Base-by-base conservation (phyloP, 2,797 vertebrate species). In the Amblyopsis hoosieri region DNA sequence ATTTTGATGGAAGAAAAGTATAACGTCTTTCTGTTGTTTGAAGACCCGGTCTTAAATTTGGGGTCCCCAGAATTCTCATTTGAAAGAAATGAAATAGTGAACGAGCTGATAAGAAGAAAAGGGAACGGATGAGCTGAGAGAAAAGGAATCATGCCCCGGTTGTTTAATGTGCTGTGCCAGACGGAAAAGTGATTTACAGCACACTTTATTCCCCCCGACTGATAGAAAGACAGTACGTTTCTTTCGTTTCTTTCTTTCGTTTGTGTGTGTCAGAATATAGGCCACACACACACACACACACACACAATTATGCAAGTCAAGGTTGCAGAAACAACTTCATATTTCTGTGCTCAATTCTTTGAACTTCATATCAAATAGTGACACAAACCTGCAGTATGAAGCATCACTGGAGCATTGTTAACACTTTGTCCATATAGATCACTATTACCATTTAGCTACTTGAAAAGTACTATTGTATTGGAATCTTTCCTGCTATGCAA, bases 31-130 rank as follows among this genome's bases (percentile, higher is more conserved):
- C 92, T 93, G 93, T 94, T 96, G 94, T 94, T 94, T 93, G 91
- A 91, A 92, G 92, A 93, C 91, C 91, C 91, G 67, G 90, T 91
- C 84, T 91, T 91, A 93, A 96, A 95, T 97, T 97, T 95, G 92
- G 95, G 92, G 92, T 90, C 94, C 90, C 92, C 93, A 90, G 93
- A 93, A 95, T 95, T 95, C 95, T 96, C 94, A 96, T 97, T 96
- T 91, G 85, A 91, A 91, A 89, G 81, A 94, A 97, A 97, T 96
- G 93, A 95, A 97, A 96, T 95, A 91, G 94, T 95, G 95, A 94
- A 95, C 93, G 94, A 95, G 94, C 94, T 89, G 95, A 99, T 97
- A 97, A 98, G 94, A 91, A 95, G 90, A 91, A 88, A 76, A 81
- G 15, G 79, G 82, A 89, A 86, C 74, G 89, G 88, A 89, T 90